These are phyloP conservation scores for Siphamia tubifer DNA, from an alignment of 2,113 vertebrate species.

Conservation along the genomic window DNA sequence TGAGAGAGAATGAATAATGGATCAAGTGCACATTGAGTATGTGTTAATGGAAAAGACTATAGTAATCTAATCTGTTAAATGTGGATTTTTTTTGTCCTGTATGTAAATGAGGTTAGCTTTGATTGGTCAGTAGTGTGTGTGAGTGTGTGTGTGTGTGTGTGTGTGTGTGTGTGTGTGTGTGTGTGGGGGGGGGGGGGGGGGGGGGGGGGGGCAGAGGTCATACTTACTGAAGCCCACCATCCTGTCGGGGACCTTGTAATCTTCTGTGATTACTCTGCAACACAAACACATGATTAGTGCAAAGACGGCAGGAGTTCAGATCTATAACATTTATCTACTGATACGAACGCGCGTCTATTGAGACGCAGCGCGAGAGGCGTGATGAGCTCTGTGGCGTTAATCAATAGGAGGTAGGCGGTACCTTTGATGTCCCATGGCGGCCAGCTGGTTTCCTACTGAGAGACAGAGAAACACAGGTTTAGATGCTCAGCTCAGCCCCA, in stretches of 20 bases:
- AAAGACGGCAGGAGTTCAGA: slow-evolving; percentile 14
- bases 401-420: slow-evolving; percentile 72
- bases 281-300: slow-evolving; percentile 48
- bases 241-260: slow-evolving; percentile 98
- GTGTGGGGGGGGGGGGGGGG: neutral
- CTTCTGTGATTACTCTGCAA: slow-evolving; percentile 91
- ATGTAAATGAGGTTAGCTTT: neutral
- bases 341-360: too few relatives aligned
- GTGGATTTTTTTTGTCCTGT: too few relatives aligned
- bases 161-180: too few relatives aligned
- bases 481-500: neutral
- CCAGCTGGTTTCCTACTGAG: slow-evolving; percentile 95
- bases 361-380: too few relatives aligned
- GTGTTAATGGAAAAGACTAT: too few relatives aligned
- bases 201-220: slow-evolving; percentile 1
- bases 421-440: slow-evolving; percentile 95
- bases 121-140: too few relatives aligned
- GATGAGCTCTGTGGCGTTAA: neutral
- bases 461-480: slow-evolving; percentile 24
- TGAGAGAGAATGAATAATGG: too few relatives aligned
- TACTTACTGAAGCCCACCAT: slow-evolving; percentile 99
- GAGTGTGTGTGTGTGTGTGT: too few relatives aligned
- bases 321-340: slow-evolving; percentile 46
- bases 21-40: too few relatives aligned
- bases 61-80: too few relatives aligned